Conservation (phyloP, 2,113 vertebrate genomes). For the Barnardius zonarius region DNA sequence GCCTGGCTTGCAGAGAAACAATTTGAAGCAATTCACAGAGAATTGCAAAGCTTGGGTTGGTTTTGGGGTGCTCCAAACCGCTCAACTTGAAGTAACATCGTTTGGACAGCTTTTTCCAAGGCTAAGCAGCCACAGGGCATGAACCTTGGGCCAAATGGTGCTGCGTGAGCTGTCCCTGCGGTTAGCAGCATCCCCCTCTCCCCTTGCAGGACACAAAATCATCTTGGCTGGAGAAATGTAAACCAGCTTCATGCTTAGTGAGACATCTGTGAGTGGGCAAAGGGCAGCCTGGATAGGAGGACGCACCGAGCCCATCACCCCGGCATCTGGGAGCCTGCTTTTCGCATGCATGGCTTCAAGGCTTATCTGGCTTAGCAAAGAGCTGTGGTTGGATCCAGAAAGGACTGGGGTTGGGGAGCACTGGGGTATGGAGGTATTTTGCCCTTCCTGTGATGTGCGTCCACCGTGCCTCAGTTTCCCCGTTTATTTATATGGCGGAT, state of each 20-base stretch:
- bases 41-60: neutral
- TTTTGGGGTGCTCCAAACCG: neutral
- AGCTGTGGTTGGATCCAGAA: neutral
- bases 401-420: neutral
- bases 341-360: neutral
- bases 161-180: neutral
- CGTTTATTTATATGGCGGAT: neutral
- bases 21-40: neutral
- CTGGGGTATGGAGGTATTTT: rapidly evolving
- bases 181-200: too few relatives aligned
- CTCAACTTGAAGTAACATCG: neutral
- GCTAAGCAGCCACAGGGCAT: rapidly evolving
- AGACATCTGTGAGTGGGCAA: neutral
- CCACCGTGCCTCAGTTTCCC: neutral
- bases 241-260: neutral
- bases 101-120: neutral
- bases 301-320: neutral
- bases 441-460: rapidly evolving
- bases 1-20: neutral
- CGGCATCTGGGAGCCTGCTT: rapidly evolving
- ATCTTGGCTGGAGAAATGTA: neutral
- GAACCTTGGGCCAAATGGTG: rapidly evolving
- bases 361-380: neutral
- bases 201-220: neutral
- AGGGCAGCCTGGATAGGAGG: neutral